These are phyloP conservation scores for Platysternon megacephalum DNA, from an alignment of 2,113 vertebrate species.

Conservation along the genomic window DNA sequence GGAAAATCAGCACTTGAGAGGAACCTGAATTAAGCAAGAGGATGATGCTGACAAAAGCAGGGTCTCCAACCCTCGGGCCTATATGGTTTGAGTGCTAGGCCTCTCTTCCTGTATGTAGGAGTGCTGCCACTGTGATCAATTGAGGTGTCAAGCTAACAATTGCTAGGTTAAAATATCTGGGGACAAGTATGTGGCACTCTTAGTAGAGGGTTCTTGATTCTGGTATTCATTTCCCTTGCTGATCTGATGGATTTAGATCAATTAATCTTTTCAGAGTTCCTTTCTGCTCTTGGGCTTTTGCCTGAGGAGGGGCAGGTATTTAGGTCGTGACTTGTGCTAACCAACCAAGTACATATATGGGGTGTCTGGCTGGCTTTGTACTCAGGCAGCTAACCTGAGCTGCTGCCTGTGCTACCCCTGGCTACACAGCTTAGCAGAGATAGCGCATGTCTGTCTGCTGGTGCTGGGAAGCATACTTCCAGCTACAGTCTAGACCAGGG, in stretches of 20 bases:
- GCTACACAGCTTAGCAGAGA: neutral
- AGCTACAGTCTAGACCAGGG: too few relatives aligned
- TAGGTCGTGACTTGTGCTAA: neutral
- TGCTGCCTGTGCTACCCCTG: neutral
- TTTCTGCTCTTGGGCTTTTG: neutral
- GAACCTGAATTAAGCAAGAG: neutral
- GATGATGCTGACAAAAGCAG: neutral
- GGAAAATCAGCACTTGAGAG: neutral
- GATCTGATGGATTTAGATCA: neutral
- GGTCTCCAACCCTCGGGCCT: neutral
- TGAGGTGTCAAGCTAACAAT: too few relatives aligned
- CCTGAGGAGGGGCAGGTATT: neutral
- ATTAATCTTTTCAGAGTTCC: neutral
- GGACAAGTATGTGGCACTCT: neutral
- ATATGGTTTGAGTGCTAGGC: too few relatives aligned
- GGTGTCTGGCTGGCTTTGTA: neutral
- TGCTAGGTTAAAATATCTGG: too few relatives aligned
- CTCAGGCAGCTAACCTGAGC: neutral
- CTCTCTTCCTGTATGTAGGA: neutral
- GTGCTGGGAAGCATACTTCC: too few relatives aligned
- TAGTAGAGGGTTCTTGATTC: neutral
- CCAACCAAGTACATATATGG: too few relatives aligned
- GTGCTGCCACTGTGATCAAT: neutral
- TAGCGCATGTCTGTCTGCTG: too few relatives aligned
- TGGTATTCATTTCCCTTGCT: neutral